phyloP scores from a whole-genome alignment of 2,797 vertebrate species.

The Tympanoctomys barrerae region DNA sequence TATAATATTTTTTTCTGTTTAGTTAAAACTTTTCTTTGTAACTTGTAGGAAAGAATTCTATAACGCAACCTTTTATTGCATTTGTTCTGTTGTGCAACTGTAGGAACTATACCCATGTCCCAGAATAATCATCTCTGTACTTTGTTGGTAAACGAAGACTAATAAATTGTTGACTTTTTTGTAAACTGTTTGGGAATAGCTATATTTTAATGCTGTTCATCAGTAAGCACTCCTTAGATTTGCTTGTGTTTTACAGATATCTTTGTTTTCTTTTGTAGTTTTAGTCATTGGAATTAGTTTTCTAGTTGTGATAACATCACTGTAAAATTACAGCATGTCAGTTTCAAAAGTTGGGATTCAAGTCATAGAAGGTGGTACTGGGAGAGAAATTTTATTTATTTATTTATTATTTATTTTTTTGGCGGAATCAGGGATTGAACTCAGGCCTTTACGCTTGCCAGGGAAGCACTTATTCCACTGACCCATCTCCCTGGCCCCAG shows the following conservation, averaged over 20 bases:
- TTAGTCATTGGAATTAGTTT: constrained; percentile 28
- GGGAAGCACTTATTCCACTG: too few species aligned
- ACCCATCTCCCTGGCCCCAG: background rate
- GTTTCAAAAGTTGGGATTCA: constrained; percentile 36
- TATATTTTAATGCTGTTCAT: constrained; percentile 3
- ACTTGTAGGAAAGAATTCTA: background rate
- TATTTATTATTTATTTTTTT: too few species aligned
- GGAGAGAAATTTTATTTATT: constrained; percentile 27
- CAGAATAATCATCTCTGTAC: background rate
- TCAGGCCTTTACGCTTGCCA: too few species aligned
- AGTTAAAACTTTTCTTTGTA: constrained; percentile 55
- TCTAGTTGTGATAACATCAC: background rate
- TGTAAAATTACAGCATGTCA: constrained; percentile 40
- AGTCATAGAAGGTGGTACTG: background rate
- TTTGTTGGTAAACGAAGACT: constrained; percentile 57
- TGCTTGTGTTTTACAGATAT: constrained; percentile 44
- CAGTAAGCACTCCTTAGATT: constrained; percentile 33
- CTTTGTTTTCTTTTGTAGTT: constrained; percentile 6
- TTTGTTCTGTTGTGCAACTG: background rate
- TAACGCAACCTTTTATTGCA: constrained; percentile 14
- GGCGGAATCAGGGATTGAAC: too few species aligned
- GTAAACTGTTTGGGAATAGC: constrained; percentile 35
- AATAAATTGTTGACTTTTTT: constrained; percentile 1
- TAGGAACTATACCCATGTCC: background rate
- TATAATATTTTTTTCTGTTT: constrained; percentile 44